Conservation (phyloP, 2,113 vertebrate species). For the Pipra filicauda region DNA sequence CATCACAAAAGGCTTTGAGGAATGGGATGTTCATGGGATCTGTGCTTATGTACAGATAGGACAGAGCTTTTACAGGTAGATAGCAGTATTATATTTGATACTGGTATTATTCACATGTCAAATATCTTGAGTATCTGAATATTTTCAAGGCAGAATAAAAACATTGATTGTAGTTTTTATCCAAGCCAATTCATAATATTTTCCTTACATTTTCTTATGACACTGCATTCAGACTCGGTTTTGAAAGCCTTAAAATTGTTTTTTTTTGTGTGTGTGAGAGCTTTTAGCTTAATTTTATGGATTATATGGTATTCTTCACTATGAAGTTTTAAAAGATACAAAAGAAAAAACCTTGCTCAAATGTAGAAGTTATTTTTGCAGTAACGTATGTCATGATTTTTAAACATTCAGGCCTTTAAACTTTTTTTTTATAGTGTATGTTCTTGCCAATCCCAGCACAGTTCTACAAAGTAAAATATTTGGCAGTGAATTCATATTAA, state of each 20-base stretch:
- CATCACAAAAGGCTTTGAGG: background rate
- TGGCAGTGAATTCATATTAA: slow-evolving; percentile 99
- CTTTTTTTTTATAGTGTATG: slow-evolving; percentile 87
- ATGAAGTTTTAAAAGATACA: slow-evolving; percentile 79
- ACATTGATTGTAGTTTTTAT: slow-evolving; percentile 23
- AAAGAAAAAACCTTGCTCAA: slow-evolving; percentile 77
- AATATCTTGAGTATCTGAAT: background rate
- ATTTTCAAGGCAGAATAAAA: slow-evolving; percentile 1
- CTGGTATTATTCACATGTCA: background rate
- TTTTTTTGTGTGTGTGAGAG: slow-evolving; percentile 1
- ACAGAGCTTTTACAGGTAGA: background rate
- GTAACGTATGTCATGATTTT: slow-evolving; percentile 87
- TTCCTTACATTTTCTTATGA: slow-evolving; percentile 35
- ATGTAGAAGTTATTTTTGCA: slow-evolving; percentile 85
- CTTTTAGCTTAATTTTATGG: slow-evolving; percentile 64
- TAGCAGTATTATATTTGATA: background rate
- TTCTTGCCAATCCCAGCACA: slow-evolving; percentile 88
- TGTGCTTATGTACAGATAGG: background rate
- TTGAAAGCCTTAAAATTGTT: slow-evolving; percentile 53
- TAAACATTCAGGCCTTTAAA: slow-evolving; percentile 87
- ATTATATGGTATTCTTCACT: slow-evolving; percentile 66
- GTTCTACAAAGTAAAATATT: slow-evolving; percentile 92
- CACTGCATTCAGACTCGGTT: slow-evolving; percentile 34
- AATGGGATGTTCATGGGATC: rapidly evolving
- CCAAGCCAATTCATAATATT: slow-evolving; percentile 34